These are phyloP conservation scores for Sylvilagus bachmani DNA, from an alignment of 2,113 vertebrate genomes.

Conservation along the genomic window DNA sequence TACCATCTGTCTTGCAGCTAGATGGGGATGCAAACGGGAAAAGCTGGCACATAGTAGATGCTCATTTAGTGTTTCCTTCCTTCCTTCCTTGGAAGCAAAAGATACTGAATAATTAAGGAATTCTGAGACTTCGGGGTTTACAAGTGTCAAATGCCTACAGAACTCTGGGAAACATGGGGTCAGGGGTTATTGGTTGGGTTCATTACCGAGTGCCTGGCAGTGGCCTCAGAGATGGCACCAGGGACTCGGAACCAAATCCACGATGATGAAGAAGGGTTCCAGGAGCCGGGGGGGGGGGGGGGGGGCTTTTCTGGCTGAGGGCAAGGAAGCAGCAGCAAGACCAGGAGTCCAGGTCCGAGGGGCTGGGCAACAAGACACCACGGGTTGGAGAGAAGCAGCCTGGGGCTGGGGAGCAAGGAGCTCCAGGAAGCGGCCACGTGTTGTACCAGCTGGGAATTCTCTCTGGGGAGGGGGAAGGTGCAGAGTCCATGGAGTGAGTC, in stretches of 20 bases:
- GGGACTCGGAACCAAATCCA: constrained; percentile 6
- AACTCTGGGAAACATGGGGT: neutral
- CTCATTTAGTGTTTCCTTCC: neutral
- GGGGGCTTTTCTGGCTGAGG: neutral
- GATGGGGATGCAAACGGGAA: constrained; percentile 8
- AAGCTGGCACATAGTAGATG: neutral
- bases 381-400: neutral
- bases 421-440: neutral
- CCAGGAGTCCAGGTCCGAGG: constrained; percentile 30
- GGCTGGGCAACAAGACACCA: neutral
- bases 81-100: neutral
- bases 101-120: neutral
- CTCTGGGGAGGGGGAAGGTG: neutral
- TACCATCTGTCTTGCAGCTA: neutral
- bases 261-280: constrained; percentile 40
- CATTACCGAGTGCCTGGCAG: neutral
- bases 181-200: neutral
- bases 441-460: constrained; percentile 22
- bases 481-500: neutral
- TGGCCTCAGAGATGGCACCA: neutral
- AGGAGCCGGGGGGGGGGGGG: neutral
- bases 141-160: constrained; percentile 10
- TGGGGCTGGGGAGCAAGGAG: neutral
- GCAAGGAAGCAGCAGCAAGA: neutral
- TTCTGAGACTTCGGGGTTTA: neutral